These are phyloP conservation scores for Pseudococcus longispinus DNA, from an alignment of 2,888 invertebrate species.

Conservation along the genomic window DNA sequence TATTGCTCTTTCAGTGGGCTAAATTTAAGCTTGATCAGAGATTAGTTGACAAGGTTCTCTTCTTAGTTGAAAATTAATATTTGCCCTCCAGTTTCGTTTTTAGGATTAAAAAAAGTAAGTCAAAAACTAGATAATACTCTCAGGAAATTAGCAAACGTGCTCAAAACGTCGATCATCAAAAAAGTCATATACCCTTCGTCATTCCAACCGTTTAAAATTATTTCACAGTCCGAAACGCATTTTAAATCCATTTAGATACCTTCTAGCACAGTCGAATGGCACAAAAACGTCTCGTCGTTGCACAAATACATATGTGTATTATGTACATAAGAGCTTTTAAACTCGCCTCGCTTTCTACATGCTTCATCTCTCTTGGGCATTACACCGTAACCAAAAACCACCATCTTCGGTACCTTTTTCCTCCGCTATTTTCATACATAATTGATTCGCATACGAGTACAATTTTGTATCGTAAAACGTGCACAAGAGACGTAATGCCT, in stretches of 20 bases:
- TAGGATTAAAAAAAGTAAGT: constrained; percentile 4
- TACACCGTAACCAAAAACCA: constrained; percentile 39
- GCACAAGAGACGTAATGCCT: constrained; percentile 33
- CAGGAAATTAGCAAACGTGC: constrained; percentile 31
- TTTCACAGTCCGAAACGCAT: not conserved
- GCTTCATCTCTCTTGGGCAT: constrained; percentile 32
- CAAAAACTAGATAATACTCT: not conserved
- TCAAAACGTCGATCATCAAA: constrained; percentile 1
- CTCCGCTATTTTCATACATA: constrained; percentile 30
- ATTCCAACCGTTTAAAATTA: not conserved
- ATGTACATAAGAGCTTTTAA: not conserved
- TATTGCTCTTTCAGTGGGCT: too few relatives aligned
- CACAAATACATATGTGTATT: not conserved
- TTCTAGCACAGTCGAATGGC: not conserved
- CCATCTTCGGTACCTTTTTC: not conserved
- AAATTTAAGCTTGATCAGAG: too few relatives aligned
- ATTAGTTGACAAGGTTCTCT: too few relatives aligned
- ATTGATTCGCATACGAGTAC: constrained; percentile 8
- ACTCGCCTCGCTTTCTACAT: not conserved
- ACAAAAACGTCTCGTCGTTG: not conserved
- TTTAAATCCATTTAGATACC: not conserved
- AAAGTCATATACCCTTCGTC: not conserved
- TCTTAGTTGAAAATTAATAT: too few relatives aligned
- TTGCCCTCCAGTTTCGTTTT: too few relatives aligned
- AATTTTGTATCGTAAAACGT: constrained; percentile 30